phyloP scores from a whole-genome alignment of 2,797 vertebrate genomes.

The Brachyalestes nurse region DNA sequence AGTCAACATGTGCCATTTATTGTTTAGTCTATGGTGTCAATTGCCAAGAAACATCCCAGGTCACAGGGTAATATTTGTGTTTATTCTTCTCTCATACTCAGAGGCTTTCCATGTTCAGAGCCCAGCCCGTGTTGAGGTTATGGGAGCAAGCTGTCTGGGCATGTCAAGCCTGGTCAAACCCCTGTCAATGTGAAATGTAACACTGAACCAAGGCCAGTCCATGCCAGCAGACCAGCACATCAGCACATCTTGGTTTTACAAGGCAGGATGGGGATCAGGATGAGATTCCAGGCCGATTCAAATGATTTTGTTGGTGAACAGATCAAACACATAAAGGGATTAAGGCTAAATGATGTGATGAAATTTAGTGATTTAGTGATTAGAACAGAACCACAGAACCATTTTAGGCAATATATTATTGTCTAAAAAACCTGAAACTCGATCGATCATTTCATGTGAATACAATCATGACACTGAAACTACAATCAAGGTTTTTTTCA shows the following conservation, averaged over 20 bases:
- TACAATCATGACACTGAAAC: slow-evolving; percentile 5
- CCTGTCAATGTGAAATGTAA: slow-evolving; percentile 63
- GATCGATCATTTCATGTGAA: slow-evolving; percentile 56
- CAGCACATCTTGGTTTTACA: slow-evolving; percentile 51
- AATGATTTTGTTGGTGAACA: neutral
- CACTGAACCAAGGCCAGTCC: slow-evolving; percentile 13
- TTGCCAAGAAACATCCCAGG: slow-evolving; percentile 34
- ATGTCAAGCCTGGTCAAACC: slow-evolving; percentile 58
- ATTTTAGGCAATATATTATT: slow-evolving; percentile 66
- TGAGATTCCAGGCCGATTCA: neutral
- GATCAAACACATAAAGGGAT: neutral
- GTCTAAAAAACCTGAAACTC: slow-evolving; percentile 60
- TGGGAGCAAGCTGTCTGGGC: slow-evolving; percentile 49
- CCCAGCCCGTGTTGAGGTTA: slow-evolving; percentile 45
- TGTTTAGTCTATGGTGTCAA: neutral
- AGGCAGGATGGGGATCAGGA: neutral
- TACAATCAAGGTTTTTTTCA: neutral
- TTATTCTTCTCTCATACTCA: slow-evolving; percentile 55
- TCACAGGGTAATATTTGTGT: slow-evolving; percentile 62
- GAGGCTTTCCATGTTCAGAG: slow-evolving; percentile 39
- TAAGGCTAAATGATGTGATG: neutral
- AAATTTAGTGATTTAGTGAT: neutral
- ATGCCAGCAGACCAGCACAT: slow-evolving; percentile 34
- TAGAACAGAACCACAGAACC: slow-evolving; percentile 49
- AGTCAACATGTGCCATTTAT: slow-evolving; percentile 27